Evolutionary conservation across 2,113 vertebrate species (phyloP).

Genomic region (Megaleporinus macrocephalus): DNA sequence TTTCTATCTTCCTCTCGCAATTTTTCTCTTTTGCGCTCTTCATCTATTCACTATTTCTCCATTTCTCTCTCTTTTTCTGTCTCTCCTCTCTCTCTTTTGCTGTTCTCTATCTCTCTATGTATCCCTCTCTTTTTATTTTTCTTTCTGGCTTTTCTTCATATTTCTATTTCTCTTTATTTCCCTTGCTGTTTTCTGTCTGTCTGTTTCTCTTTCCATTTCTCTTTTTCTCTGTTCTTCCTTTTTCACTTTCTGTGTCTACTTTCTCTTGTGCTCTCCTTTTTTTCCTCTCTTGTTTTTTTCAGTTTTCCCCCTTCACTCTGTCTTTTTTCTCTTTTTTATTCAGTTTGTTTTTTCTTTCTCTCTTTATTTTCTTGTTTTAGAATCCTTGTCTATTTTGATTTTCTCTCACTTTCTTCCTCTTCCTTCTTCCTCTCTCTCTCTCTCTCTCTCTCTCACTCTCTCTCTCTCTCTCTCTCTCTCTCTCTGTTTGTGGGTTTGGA

Average conservation of each 20-base stretch:
- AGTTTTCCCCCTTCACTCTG: slow-evolving; percentile 64
- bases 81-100: slow-evolving; percentile 17
- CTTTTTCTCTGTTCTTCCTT: not conserved
- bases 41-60: no score
- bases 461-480: slow-evolving; percentile 50
- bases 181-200: not conserved
- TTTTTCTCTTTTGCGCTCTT: no score
- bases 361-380: not conserved
- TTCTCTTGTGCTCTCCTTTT: no score
- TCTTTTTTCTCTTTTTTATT: slow-evolving; percentile 52
- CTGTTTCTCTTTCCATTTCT: not conserved
- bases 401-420: not conserved
- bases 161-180: no score
- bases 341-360: slow-evolving; percentile 15
- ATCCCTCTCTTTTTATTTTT: no score
- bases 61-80: slow-evolving; percentile 5
- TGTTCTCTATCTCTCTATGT: not conserved
- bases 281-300: slow-evolving; percentile 62
- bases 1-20: not conserved
- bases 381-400: no score
- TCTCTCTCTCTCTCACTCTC: slow-evolving; percentile 64
- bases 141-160: no score
- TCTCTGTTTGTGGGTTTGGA: slow-evolving; percentile 42
- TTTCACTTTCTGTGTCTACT: no score
- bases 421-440: no score